These are phyloP conservation scores for Tachycineta bicolor DNA, from an alignment of 2,113 vertebrate genomes.

Conservation along the genomic window DNA sequence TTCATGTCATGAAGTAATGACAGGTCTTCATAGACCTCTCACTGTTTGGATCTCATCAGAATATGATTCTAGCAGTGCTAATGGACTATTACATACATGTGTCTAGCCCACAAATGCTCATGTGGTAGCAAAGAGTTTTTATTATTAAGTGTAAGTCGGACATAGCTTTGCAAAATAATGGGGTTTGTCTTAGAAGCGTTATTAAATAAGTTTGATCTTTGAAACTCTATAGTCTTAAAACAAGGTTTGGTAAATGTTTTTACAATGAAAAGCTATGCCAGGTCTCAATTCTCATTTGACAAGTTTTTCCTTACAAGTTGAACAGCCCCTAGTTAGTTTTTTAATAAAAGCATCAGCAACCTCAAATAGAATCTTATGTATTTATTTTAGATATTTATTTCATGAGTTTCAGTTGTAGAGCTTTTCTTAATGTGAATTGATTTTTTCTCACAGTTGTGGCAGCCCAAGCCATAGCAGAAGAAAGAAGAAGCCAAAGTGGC, in stretches of 20 bases:
- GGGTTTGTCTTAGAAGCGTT: background rate
- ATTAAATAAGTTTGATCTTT: background rate
- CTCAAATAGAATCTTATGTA: background rate
- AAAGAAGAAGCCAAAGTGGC: slow-evolving; percentile 83
- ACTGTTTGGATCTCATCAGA: background rate
- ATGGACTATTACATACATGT: background rate
- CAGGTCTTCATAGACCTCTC: background rate
- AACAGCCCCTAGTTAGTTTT: background rate
- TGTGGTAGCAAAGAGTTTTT: background rate
- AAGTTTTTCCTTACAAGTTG: background rate
- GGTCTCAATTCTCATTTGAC: background rate
- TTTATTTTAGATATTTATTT: background rate
- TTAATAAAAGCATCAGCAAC: background rate
- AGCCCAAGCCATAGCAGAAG: slow-evolving; percentile 88
- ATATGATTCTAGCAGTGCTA: background rate
- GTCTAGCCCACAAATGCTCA: background rate
- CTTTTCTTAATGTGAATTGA: background rate
- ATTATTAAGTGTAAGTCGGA: background rate
- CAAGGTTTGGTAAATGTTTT: background rate
- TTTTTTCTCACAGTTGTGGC: slow-evolving; percentile 82
- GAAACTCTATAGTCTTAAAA: background rate
- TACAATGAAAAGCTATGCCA: background rate
- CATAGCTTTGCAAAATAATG: background rate
- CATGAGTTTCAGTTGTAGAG: background rate
- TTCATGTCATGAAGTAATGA: background rate